phyloP scores from a whole-genome alignment of 2,113 vertebrate species.

The Myrmecobius fasciatus region DNA sequence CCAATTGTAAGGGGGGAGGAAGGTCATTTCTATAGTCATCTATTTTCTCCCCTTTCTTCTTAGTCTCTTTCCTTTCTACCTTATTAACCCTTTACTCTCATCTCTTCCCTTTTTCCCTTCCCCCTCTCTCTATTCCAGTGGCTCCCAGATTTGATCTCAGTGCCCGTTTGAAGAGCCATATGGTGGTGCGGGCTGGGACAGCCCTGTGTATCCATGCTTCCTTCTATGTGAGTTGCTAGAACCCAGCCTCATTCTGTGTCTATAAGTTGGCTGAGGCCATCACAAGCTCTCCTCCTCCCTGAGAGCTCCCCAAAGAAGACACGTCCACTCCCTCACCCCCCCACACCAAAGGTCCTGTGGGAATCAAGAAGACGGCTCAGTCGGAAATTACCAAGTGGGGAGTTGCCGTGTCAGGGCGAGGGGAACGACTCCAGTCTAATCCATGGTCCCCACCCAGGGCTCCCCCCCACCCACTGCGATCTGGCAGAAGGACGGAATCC shows the following conservation, averaged over 20 bases:
- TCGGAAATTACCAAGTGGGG: neutral
- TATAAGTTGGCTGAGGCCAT: neutral
- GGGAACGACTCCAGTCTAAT: neutral
- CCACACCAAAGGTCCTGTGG: neutral
- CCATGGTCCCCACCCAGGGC: slow-evolving; percentile 58
- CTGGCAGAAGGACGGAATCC: slow-evolving; percentile 81
- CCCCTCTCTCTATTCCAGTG: neutral
- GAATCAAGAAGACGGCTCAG: neutral
- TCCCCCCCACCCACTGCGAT: slow-evolving; percentile 74
- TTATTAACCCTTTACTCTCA: neutral
- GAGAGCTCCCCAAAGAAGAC: neutral
- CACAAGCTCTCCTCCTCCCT: neutral
- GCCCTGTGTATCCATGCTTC: slow-evolving; percentile 77
- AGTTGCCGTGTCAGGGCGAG: neutral
- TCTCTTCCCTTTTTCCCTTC: neutral
- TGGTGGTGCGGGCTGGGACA: slow-evolving; percentile 82
- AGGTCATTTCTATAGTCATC: neutral
- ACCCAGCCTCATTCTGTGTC: neutral
- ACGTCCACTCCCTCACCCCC: neutral
- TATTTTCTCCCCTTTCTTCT: neutral
- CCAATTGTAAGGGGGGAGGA: neutral
- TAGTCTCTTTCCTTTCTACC: neutral
- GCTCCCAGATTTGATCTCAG: slow-evolving; percentile 80
- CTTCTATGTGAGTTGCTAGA: slow-evolving; percentile 79
- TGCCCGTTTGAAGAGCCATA: slow-evolving; percentile 82